Percentiles rank a stretch among this genome's conserved stretches.
Conservation (phyloP, 2,888 invertebrate genomes). For the Papilio demoleus region DNA sequence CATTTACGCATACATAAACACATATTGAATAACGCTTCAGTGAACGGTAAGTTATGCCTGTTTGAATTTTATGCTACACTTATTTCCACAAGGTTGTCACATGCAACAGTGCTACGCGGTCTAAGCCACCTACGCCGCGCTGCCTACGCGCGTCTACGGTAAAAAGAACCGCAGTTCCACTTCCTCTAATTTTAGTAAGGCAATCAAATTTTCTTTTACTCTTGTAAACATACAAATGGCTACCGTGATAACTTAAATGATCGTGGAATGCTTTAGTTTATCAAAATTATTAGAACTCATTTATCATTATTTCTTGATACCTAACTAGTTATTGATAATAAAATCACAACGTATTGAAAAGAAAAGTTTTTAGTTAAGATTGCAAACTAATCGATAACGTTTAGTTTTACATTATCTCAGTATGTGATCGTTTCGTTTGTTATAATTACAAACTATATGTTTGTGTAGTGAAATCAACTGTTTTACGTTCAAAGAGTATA, state of each 20-base stretch:
- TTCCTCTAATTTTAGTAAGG: not conserved
- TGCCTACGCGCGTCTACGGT: not conserved
- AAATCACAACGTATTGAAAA: too few species aligned
- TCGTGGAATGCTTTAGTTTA: too few species aligned
- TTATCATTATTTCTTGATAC: too few species aligned
- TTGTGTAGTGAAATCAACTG: not conserved
- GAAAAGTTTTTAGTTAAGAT: too few species aligned
- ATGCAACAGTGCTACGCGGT: not conserved
- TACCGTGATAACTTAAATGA: too few species aligned
- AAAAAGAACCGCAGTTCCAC: not conserved
- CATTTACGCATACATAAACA: constrained; percentile 18
- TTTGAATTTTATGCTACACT: constrained; percentile 9
- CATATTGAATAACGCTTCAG: not conserved
- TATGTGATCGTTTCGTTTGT: too few species aligned
- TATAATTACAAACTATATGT: too few species aligned
- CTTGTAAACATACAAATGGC: too few species aligned
- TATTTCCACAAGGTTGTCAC: constrained; percentile 5
- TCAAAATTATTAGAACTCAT: too few species aligned
- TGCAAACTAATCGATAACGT: too few species aligned
- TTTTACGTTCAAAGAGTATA: not conserved
- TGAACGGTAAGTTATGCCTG: not conserved
- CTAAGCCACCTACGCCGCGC: not conserved
- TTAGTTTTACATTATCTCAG: too few species aligned
- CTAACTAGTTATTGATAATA: too few species aligned
- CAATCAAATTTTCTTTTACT: not conserved